Evolutionary conservation across 2,113 vertebrate genomes (phyloP).

Genomic region (Notothenia coriiceps): DNA sequence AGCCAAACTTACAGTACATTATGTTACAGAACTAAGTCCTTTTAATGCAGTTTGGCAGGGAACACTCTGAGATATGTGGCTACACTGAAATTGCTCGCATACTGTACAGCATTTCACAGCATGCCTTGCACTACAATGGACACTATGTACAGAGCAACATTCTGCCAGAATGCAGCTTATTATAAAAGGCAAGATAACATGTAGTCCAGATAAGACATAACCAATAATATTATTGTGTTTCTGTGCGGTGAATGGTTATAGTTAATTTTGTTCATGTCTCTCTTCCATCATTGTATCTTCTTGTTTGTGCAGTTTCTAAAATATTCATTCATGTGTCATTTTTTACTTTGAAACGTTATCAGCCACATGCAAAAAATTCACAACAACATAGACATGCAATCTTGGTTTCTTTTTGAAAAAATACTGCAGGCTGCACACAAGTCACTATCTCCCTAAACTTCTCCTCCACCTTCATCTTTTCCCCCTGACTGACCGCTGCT

Average conservation of each 20-base stretch:
- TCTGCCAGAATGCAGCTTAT: conserved; percentile 22
- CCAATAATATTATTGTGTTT: conserved; percentile 16
- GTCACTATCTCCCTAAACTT: not conserved
- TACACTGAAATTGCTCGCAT: not conserved
- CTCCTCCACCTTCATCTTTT: not conserved
- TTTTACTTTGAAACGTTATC: not conserved
- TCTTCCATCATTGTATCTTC: not conserved
- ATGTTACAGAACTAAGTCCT: not conserved
- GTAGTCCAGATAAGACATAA: conserved; percentile 20
- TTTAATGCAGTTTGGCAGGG: not conserved
- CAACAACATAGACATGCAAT: not conserved
- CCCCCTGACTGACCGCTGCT: too few relatives aligned
- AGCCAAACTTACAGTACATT: not conserved
- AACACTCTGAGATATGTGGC: conserved; percentile 7
- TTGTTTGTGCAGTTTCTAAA: conserved; percentile 5
- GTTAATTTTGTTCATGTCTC: not conserved
- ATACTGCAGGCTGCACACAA: not conserved
- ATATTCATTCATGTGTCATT: not conserved
- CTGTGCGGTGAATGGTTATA: not conserved
- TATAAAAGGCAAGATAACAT: conserved; percentile 22
- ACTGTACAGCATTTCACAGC: not conserved
- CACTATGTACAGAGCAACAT: conserved; percentile 2
- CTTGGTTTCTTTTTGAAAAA: not conserved
- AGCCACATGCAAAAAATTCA: not conserved
- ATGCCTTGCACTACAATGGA: conserved; percentile 1